Conservation (phyloP, 2,113 vertebrate species). For the Nannospalax galili region DNA sequence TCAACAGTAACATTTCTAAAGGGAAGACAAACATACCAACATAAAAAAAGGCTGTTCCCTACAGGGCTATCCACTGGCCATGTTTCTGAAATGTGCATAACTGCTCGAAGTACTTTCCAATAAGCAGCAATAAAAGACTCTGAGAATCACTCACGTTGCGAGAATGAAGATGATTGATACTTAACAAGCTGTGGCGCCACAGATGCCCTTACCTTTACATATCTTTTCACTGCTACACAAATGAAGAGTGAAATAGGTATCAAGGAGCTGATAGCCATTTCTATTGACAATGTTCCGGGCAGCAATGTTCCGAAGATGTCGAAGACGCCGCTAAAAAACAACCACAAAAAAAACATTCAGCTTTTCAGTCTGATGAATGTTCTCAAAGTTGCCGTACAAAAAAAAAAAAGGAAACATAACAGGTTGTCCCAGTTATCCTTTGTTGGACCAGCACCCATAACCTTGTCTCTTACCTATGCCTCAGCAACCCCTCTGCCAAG, state of each 20-base stretch:
- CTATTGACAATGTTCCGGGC: conserved; percentile 96
- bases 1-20: conserved; percentile 6
- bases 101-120: background rate
- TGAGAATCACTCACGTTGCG: background rate
- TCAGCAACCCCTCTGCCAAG: background rate
- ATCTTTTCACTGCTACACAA: conserved; percentile 90
- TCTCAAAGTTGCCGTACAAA: conserved; percentile 16
- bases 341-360: conserved; percentile 37
- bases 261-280: conserved; percentile 95
- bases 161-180: background rate
- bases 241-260: conserved; percentile 98
- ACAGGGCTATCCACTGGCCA: background rate
- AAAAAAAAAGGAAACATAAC: background rate
- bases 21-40: conserved; percentile 34
- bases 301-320: conserved; percentile 96
- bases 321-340: conserved; percentile 92
- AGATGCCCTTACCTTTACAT: conserved; percentile 86
- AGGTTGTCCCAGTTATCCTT: background rate
- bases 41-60: background rate
- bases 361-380: background rate
- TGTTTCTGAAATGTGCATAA: background rate
- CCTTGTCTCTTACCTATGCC: background rate
- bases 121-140: background rate
- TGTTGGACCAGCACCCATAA: conserved; percentile 6
- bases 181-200: background rate